phyloP scores from a whole-genome alignment of 2,113 vertebrate genomes.

The Psammodynastes pulverulentus region DNA sequence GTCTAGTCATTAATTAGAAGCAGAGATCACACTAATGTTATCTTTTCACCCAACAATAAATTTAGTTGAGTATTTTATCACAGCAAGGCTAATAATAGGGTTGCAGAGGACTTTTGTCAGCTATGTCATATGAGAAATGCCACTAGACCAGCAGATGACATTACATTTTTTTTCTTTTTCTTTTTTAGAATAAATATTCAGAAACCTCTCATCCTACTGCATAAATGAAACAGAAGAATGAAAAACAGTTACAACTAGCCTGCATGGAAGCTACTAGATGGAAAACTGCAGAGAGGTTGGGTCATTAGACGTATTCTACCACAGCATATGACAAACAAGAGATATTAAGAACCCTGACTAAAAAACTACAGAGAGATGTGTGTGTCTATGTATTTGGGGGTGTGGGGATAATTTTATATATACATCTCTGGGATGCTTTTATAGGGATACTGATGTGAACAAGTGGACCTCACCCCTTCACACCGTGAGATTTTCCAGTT shows the following conservation, averaged over 20 bases:
- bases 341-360: background rate
- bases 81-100: background rate
- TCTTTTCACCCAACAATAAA: constrained; percentile 16
- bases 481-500: background rate
- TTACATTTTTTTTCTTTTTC: background rate
- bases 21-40: constrained; percentile 5
- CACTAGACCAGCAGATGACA: background rate
- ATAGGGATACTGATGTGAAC: background rate
- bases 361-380: background rate
- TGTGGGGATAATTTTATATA: background rate
- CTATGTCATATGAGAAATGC: rapidly evolving
- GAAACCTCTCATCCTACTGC: background rate
- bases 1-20: background rate
- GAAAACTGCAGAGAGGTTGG: background rate
- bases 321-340: background rate
- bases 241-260: background rate
- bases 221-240: background rate
- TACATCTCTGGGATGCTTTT: too few species aligned
- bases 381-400: background rate
- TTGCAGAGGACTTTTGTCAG: constrained; percentile 1
- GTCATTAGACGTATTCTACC: background rate
- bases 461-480: background rate
- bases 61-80: constrained; percentile 26
- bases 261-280: background rate
- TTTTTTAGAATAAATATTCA: background rate